Percentiles rank a stretch among this genome's conserved stretches.
Evolutionary conservation across 1,140 invertebrate genomes (phyloP).

Genomic region (Trichonephila clavipes): DNA sequence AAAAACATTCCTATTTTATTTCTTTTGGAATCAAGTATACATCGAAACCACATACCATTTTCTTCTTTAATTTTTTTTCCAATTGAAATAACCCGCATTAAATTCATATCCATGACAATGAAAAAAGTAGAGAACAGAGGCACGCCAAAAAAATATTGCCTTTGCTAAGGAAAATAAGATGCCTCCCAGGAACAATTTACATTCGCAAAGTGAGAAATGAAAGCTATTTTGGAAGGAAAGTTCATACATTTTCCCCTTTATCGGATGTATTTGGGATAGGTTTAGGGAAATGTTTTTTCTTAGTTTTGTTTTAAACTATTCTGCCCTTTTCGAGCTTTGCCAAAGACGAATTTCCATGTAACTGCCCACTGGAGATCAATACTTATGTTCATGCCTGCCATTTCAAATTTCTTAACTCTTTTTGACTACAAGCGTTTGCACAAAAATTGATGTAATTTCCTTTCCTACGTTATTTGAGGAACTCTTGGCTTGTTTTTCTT

Average conservation of each 20-base stretch:
- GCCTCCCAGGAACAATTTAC: conserved; percentile 66
- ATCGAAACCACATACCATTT: not conserved
- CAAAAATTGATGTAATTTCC: conserved; percentile 20
- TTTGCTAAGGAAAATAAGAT: conserved; percentile 35
- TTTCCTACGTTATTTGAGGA: not conserved
- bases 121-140: conserved; percentile 33
- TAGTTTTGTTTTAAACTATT: conserved; percentile 41
- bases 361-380: conserved; percentile 53
- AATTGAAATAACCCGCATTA: conserved; percentile 43
- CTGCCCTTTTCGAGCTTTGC: conserved; percentile 29
- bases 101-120: conserved; percentile 43
- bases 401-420: conserved; percentile 26
- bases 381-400: conserved; percentile 6
- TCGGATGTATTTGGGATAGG: conserved; percentile 48
- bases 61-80: conserved; percentile 22
- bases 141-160: conserved; percentile 15
- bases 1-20: conserved; percentile 9
- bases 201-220: conserved; percentile 62
- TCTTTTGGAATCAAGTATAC: conserved; percentile 29
- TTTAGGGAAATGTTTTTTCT: conserved; percentile 41
- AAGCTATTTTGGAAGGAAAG: conserved; percentile 56
- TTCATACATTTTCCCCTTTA: conserved; percentile 52
- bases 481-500: not conserved
- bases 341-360: conserved; percentile 41
- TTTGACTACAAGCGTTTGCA: not conserved